Conservation (phyloP, 1,140 invertebrate genomes). For the Ips nitidus region DNA sequence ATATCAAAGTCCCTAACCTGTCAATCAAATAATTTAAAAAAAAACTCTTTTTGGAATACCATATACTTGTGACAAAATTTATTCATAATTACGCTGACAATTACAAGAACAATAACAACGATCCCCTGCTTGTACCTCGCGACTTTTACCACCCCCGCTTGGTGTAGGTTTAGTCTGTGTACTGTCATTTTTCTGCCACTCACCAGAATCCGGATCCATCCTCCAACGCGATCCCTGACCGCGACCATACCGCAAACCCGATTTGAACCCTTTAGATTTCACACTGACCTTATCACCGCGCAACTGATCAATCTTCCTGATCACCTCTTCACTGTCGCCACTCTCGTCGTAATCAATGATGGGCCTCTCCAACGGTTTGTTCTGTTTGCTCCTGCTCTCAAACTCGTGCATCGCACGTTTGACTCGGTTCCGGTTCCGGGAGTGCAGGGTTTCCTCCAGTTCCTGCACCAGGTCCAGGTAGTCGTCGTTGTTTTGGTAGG, state of each 20-base stretch:
- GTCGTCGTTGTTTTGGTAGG: slow-evolving; percentile 49
- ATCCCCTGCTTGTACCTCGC: not conserved
- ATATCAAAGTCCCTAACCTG: too few species aligned
- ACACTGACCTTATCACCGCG: slow-evolving; percentile 23
- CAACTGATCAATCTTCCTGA: slow-evolving; percentile 32
- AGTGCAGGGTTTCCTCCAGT: slow-evolving; percentile 43
- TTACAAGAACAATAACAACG: slow-evolving; percentile 19
- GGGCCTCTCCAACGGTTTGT: slow-evolving; percentile 46
- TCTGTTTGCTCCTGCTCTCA: slow-evolving; percentile 46
- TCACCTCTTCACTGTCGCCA: slow-evolving; percentile 37
- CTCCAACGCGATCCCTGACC: slow-evolving; percentile 40
- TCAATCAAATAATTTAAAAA: too few species aligned
- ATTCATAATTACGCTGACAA: slow-evolving; percentile 17
- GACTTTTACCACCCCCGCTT: not conserved
- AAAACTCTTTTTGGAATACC: too few species aligned
- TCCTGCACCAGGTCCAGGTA: slow-evolving; percentile 48
- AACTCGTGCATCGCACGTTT: slow-evolving; percentile 47
- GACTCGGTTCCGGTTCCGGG: slow-evolving; percentile 44
- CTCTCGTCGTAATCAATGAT: slow-evolving; percentile 46
- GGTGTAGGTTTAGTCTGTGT: not conserved
- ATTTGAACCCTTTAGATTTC: slow-evolving; percentile 11
- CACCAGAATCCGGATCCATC: slow-evolving; percentile 43
- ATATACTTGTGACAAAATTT: not conserved
- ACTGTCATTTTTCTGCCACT: slow-evolving; percentile 42
- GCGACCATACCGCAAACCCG: not conserved